Percentiles rank a stretch among this genome's conserved stretches.
Evolutionary conservation across 2,797 vertebrate genomes (phyloP).

Genomic region (Sorex maritimensis): DNA sequence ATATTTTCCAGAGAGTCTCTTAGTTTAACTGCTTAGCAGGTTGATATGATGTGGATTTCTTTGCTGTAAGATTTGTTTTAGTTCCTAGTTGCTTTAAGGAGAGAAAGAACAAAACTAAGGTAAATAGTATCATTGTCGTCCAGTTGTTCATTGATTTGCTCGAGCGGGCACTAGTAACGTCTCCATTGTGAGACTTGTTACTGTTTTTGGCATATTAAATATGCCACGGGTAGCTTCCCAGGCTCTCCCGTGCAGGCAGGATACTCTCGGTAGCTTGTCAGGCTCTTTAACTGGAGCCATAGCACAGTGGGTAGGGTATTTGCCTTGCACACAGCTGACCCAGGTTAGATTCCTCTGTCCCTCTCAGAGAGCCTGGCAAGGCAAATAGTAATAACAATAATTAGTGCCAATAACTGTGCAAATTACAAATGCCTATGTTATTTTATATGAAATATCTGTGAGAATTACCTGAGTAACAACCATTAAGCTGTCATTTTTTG

Average conservation of each 20-base stretch:
- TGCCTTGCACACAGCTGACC: too few relatives aligned
- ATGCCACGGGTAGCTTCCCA: too few relatives aligned
- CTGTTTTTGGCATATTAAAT: too few relatives aligned
- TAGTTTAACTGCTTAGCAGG: constrained; percentile 28
- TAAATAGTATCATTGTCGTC: not conserved
- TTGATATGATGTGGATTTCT: not conserved
- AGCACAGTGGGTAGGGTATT: too few relatives aligned
- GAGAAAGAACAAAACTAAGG: not conserved
- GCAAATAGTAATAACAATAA: constrained; percentile 23
- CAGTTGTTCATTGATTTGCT: too few relatives aligned
- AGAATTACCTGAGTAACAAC: too few relatives aligned
- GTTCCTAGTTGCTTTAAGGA: constrained; percentile 41
- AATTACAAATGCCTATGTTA: not conserved
- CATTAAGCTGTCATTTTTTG: not conserved
- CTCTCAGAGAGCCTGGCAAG: not conserved
- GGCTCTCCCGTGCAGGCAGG: too few relatives aligned
- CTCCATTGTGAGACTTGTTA: too few relatives aligned
- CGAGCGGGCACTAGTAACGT: too few relatives aligned
- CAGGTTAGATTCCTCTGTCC: too few relatives aligned
- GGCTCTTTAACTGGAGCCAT: too few relatives aligned
- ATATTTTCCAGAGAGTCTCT: constrained; percentile 44
- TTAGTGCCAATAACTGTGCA: not conserved
- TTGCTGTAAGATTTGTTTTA: not conserved
- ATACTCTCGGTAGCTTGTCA: too few relatives aligned
- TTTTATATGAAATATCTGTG: not conserved